phyloP scores from a whole-genome alignment of 2,888 invertebrate genomes.

The Brachynemurus nebulosus region DNA sequence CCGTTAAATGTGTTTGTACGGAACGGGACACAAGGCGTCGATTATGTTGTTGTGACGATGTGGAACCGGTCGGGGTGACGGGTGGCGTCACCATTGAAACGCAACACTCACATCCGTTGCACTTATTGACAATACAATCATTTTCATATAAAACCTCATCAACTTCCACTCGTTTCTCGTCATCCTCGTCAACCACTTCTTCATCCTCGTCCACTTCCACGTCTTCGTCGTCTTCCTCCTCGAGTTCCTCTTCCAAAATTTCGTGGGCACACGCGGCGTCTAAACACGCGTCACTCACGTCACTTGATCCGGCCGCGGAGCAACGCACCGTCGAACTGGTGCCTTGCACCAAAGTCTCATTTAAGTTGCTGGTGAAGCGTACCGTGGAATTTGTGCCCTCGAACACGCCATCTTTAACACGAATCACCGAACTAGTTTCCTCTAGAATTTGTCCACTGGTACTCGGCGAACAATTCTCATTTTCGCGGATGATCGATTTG shows the following conservation, averaged over 20 bases:
- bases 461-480: too few relatives aligned
- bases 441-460: too few relatives aligned
- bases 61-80: neutral
- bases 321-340: neutral
- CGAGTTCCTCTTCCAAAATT: neutral
- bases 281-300: neutral
- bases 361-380: neutral
- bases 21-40: conserved; percentile 30
- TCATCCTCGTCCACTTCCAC: neutral
- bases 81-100: neutral
- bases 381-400: neutral
- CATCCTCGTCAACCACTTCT: conserved; percentile 2
- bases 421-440: neutral
- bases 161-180: too few relatives aligned
- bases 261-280: neutral
- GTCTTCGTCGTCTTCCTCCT: neutral
- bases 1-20: conserved; percentile 39
- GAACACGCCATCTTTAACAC: neutral
- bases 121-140: conserved; percentile 2
- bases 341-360: too few relatives aligned
- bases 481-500: neutral
- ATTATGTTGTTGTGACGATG: neutral
- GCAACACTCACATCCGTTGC: neutral
- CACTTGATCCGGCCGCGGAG: neutral
- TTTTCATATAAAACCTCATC: neutral